Percentiles rank a stretch among this genome's conserved stretches.
phyloP scores from a whole-genome alignment of 2,113 vertebrate species.

The Noturus placidus region DNA sequence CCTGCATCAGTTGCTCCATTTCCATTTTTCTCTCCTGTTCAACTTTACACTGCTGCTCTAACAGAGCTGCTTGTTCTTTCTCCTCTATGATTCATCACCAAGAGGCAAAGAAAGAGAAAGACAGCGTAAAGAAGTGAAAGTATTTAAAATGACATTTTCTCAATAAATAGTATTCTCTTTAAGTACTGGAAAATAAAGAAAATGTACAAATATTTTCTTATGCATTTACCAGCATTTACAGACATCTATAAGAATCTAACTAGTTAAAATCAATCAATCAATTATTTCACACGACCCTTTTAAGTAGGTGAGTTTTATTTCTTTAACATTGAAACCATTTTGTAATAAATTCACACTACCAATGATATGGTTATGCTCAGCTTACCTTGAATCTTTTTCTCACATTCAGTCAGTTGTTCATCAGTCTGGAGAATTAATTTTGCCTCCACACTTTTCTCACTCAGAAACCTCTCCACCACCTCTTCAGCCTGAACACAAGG shows the following conservation, averaged over 20 bases:
- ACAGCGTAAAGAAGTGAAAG: background rate
- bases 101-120: background rate
- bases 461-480: slow-evolving; percentile 43
- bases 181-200: background rate
- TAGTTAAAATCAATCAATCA: no score
- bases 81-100: slow-evolving; percentile 32
- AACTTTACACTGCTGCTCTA: slow-evolving; percentile 48
- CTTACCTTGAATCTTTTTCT: slow-evolving; percentile 45
- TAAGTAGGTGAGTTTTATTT: no score
- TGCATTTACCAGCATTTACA: no score
- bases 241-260: no score
- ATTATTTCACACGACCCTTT: no score
- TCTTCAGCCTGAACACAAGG: slow-evolving; percentile 47
- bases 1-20: slow-evolving; percentile 34
- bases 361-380: background rate
- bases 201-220: no score
- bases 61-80: slow-evolving; percentile 25
- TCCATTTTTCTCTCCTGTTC: slow-evolving; percentile 41
- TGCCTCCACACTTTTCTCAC: slow-evolving; percentile 35
- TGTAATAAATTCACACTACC: background rate
- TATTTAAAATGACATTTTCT: background rate
- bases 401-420: slow-evolving; percentile 26
- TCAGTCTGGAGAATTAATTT: slow-evolving; percentile 49
- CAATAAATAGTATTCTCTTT: background rate
- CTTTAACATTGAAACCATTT: background rate